phyloP scores from a whole-genome alignment of 2,797 vertebrate species.

The Xerus rutilus region DNA sequence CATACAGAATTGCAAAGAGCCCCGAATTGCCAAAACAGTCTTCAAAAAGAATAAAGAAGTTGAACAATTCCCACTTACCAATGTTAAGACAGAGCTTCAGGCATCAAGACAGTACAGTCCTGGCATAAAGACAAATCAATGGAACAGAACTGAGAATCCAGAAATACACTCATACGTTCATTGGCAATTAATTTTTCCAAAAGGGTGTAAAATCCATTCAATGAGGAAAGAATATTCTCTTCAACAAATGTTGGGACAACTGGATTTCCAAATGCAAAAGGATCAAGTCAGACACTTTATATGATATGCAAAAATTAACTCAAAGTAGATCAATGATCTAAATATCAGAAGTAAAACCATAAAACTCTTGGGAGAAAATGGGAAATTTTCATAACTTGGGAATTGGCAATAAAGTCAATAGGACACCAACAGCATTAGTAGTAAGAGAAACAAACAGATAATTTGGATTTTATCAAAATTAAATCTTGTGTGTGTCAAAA shows the following conservation, averaged over 20 bases:
- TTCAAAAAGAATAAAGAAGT: slow-evolving; percentile 1
- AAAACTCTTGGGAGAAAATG: slow-evolving; percentile 5
- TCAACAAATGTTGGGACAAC: background rate
- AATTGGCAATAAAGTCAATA: background rate
- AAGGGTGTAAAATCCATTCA: background rate
- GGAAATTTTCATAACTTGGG: background rate
- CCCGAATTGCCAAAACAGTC: background rate
- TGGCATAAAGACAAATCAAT: background rate
- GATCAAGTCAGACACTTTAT: background rate
- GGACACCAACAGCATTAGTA: background rate
- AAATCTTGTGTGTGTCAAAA: background rate
- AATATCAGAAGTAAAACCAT: slow-evolving; percentile 1
- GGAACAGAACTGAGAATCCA: background rate
- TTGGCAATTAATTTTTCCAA: slow-evolving; percentile 17
- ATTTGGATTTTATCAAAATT: slow-evolving; percentile 4
- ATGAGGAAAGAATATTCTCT: background rate
- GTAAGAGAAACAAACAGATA: background rate
- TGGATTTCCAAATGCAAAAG: background rate
- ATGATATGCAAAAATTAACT: background rate
- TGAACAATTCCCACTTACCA: background rate
- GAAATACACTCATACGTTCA: background rate
- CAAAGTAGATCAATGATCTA: slow-evolving; percentile 20
- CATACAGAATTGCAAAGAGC: background rate
- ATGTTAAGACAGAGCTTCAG: background rate
- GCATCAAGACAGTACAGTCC: background rate